Conservation (phyloP, 2,113 vertebrate species). For the Silurus meridionalis region DNA sequence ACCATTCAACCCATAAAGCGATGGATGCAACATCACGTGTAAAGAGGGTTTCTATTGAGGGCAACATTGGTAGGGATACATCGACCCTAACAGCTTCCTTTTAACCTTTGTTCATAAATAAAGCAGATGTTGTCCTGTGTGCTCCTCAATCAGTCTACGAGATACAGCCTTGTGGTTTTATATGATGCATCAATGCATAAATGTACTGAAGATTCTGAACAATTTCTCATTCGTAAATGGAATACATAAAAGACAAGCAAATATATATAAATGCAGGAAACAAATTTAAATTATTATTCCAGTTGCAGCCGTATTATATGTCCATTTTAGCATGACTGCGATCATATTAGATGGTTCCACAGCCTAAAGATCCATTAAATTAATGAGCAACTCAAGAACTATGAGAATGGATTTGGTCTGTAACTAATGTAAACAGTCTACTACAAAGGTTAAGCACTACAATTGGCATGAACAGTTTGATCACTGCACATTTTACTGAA, state of each 20-base stretch:
- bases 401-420: too few relatives aligned
- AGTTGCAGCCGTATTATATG: background rate
- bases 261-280: background rate
- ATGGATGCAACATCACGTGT: conserved; percentile 38
- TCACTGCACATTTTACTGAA: too few relatives aligned
- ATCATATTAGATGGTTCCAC: background rate
- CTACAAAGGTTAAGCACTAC: too few relatives aligned
- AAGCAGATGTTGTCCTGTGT: background rate
- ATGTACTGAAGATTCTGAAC: background rate
- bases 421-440: too few relatives aligned
- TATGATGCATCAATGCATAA: background rate
- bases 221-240: background rate
- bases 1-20: background rate
- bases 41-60: conserved; percentile 75
- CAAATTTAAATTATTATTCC: background rate
- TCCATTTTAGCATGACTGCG: background rate
- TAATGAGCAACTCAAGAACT: too few relatives aligned
- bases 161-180: background rate
- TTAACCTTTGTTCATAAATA: background rate
- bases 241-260: background rate
- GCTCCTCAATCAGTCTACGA: background rate
- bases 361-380: too few relatives aligned
- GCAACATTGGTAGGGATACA: conserved; percentile 71
- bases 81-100: background rate
- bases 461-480: too few relatives aligned